phyloP scores from a whole-genome alignment of 2,113 vertebrate genomes.

The Daphoenositta chrysoptera region DNA sequence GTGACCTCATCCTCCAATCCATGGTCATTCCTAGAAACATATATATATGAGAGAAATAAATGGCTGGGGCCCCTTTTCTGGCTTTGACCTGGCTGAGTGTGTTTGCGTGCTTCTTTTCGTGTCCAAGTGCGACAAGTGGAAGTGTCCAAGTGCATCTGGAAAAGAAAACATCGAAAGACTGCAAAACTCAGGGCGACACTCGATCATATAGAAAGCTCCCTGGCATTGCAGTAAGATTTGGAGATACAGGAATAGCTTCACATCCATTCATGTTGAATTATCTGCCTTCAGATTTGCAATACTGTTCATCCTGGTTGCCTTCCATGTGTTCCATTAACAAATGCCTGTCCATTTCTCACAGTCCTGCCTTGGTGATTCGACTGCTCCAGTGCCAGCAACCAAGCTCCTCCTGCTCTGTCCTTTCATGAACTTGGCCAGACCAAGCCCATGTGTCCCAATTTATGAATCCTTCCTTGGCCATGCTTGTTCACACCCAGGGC shows the following conservation, averaged over 20 bases:
- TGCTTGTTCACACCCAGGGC: accelerated
- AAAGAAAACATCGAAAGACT: no score
- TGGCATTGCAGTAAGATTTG: neutral
- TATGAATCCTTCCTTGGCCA: neutral
- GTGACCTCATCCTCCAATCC: no score
- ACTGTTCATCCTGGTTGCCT: neutral
- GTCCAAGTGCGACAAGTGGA: no score
- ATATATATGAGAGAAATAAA: no score
- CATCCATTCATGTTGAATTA: neutral
- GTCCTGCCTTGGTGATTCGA: neutral
- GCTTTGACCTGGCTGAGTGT: no score
- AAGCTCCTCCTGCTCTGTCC: neutral
- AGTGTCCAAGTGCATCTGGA: no score
- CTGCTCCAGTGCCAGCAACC: neutral
- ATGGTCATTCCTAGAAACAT: no score
- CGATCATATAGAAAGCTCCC: neutral
- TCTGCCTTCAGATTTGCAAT: neutral
- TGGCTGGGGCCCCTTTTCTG: no score
- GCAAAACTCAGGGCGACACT: no score
- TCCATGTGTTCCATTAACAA: no score
- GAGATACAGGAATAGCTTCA: neutral
- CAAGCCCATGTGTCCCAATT: accelerated
- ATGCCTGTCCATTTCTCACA: neutral
- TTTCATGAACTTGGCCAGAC: neutral
- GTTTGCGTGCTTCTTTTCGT: no score